Evolutionary conservation across 2,888 invertebrate species (phyloP).

Genomic region (Belgica antarctica): DNA sequence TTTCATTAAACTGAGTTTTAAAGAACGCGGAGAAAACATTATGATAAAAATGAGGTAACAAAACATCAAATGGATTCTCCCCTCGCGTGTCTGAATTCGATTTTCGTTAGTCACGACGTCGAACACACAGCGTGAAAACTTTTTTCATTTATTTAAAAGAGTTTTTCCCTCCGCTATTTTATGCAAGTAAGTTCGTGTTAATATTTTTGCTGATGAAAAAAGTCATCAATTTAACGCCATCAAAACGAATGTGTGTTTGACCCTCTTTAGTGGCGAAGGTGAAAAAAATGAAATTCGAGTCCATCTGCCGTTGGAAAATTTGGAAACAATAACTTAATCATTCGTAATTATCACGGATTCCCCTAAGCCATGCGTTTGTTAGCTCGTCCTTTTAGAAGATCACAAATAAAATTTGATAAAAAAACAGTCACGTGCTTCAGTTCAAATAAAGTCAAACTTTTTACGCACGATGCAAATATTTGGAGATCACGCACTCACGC

Average conservation of each 20-base stretch:
- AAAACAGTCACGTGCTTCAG: neutral
- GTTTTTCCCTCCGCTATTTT: neutral
- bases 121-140: slow-evolving; percentile 26
- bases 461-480: no score
- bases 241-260: neutral
- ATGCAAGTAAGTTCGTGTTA: neutral
- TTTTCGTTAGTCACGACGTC: slow-evolving; percentile 38
- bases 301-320: slow-evolving; percentile 17
- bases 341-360: slow-evolving; percentile 3
- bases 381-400: neutral
- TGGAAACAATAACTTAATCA: slow-evolving; percentile 8
- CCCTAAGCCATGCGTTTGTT: neutral
- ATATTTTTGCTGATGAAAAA: neutral
- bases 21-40: no score
- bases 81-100: slow-evolving; percentile 40
- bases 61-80: neutral
- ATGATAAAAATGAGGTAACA: no score
- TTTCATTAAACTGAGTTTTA: no score
- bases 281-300: neutral
- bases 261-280: neutral
- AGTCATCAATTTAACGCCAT: neutral
- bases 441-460: no score
- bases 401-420: neutral
- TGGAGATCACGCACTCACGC: no score
- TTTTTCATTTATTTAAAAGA: neutral